Evolutionary conservation across 2,113 vertebrate genomes (phyloP), one percentile per base, ranked within the genome.

Genomic region (Rafetus swinhoei): DNA sequence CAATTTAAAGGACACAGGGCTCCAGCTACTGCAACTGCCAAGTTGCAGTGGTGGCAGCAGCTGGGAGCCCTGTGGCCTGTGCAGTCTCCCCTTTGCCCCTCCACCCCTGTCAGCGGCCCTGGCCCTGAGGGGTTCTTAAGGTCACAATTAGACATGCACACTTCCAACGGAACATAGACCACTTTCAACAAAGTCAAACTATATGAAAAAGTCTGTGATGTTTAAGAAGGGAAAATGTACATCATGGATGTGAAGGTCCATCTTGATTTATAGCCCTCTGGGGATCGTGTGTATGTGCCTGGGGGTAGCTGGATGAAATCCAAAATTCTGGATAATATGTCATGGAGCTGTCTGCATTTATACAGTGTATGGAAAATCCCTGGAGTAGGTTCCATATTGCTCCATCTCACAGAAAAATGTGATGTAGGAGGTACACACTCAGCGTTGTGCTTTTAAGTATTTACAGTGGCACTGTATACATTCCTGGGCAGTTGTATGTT

Each of bases 251-350:
- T 85, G 74, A 97, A 80, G 88, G 92, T 88, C 15, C 35, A 86
- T 50, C 27, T 74, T 35, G 65, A 72, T 85, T 82, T 82, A 69
- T 79, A 77, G 90, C 91, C 90, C 93, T 94, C 56, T 72, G 50
- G 85, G 81, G 81, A 53, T 88, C 88, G 85, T 83, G 80, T 27
- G 54, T 83, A 10, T 53, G 65, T 32, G 62, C 29, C 59, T 60
- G 11, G 25, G 90, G 90, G 80, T 88, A 86, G 53, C 25, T 89
- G n/a, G 45, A 86, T 55, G 88, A 19, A 94, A 59, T 76, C 79
- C 65, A 55, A 95, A 85, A 89, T 74, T 60, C 85, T 95, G 92
- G 96, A 87, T 39, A 86, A 74, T 81, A 96, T 92, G 93, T 92
- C 87, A 92, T 57, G 90, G 54, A 91, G 92, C 90, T 82, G 69